Conservation (phyloP, 2,888 invertebrate species). For the Oxycera nigricornis region DNA sequence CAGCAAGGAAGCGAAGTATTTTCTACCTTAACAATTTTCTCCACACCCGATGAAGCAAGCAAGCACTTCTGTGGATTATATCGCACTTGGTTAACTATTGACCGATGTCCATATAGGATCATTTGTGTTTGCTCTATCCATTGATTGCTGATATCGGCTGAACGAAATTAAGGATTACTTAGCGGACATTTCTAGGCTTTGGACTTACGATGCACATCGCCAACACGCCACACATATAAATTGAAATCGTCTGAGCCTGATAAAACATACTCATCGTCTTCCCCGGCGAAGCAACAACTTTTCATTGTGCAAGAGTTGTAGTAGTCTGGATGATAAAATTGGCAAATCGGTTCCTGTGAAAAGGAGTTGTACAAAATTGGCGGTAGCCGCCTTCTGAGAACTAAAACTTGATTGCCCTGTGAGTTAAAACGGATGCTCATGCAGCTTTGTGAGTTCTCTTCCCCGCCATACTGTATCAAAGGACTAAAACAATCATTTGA, state of each 20-base stretch:
- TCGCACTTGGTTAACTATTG: constrained; percentile 95
- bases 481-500: constrained; percentile 64
- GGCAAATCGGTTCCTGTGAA: constrained; percentile 74
- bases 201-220: constrained; percentile 67
- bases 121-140: constrained; percentile 79
- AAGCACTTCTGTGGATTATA: constrained; percentile 86
- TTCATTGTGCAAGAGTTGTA: constrained; percentile 98
- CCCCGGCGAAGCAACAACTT: constrained; percentile 92
- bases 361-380: constrained; percentile 81
- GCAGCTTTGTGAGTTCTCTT: constrained; percentile 74
- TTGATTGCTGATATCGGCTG: constrained; percentile 58
- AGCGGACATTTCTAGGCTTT: neutral
- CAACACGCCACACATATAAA: constrained; percentile 92
- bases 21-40: constrained; percentile 87
- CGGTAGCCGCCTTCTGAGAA: constrained; percentile 82
- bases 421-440: constrained; percentile 93
- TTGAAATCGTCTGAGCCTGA: constrained; percentile 97
- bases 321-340: constrained; percentile 91
- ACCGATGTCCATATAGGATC: constrained; percentile 88
- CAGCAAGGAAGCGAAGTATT: neutral
- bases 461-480: constrained; percentile 72
- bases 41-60: constrained; percentile 93
- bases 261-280: constrained; percentile 84
- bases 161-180: neutral
- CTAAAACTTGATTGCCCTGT: constrained; percentile 78